Conservation (phyloP, 2,797 vertebrate species). For the Scolopax bukidnonensis region DNA sequence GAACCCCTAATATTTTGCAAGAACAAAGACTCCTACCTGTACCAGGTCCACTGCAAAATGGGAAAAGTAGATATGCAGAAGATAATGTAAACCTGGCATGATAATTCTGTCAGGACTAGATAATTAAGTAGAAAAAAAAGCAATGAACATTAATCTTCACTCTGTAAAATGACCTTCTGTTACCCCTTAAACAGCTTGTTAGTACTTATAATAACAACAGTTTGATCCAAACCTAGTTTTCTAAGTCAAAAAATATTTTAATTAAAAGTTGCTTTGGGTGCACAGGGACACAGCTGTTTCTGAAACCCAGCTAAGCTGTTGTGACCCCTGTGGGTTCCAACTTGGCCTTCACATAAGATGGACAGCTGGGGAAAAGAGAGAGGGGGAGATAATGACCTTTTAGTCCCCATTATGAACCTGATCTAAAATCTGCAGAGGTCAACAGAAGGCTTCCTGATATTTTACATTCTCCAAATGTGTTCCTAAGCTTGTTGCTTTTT, state of each 20-base stretch:
- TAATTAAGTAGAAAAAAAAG: neutral
- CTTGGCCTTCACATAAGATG: neutral
- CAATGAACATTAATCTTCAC: neutral
- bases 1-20: neutral
- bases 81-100: neutral
- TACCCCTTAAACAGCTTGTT: neutral
- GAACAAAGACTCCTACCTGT: neutral
- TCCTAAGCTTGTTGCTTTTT: neutral
- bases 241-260: neutral
- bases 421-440: neutral
- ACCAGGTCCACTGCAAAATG: neutral
- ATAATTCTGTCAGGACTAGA: neutral
- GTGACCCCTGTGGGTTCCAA: neutral
- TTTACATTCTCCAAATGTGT: neutral
- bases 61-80: rapidly evolving
- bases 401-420: neutral
- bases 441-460: neutral
- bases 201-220: neutral
- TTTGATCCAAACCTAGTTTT: neutral
- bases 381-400: neutral
- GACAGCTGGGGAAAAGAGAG: neutral
- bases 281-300: neutral
- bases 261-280: neutral
- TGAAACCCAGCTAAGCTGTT: neutral
- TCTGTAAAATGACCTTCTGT: neutral